Evolutionary conservation across 2,888 invertebrate genomes (phyloP).

Genomic region (Bembecia ichneumoniformis): DNA sequence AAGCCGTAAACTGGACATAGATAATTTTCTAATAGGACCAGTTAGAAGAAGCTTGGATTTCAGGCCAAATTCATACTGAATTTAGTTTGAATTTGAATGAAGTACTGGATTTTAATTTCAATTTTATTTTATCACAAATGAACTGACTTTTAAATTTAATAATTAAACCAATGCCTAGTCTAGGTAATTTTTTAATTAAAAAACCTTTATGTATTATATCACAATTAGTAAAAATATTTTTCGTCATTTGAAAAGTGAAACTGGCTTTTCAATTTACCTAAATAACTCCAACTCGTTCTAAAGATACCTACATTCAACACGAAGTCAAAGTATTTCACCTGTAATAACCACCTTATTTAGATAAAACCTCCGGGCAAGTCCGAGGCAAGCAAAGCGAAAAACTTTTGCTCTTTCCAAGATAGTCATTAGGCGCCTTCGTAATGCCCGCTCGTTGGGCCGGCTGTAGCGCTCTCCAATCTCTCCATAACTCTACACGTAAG

Average conservation of each 20-base stretch:
- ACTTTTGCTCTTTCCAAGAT: conserved; percentile 48
- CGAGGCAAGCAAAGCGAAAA: conserved; percentile 38
- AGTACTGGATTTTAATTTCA: no score
- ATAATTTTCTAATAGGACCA: no score
- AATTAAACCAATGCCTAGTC: not conserved
- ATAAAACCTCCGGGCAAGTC: conserved; percentile 33
- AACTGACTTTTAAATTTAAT: not conserved
- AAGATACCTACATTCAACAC: not conserved
- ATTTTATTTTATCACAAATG: no score
- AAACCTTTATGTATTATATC: no score
- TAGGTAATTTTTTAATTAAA: not conserved
- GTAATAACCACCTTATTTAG: conserved; percentile 49
- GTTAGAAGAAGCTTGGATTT: no score
- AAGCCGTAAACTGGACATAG: no score
- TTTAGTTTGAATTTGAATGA: no score
- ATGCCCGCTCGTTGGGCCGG: conserved; percentile 12
- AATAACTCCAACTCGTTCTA: not conserved
- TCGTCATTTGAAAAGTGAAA: not conserved
- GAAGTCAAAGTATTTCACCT: conserved; percentile 14
- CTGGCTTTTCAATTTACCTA: not conserved
- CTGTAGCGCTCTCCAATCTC: conserved; percentile 12
- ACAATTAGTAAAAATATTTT: no score
- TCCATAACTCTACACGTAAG: conserved; percentile 35
- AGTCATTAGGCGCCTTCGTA: conserved; percentile 38
- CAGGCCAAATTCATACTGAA: no score